Base-by-base conservation (phyloP, 2,888 invertebrate genomes). In the Acanthosepion lycidas region DNA sequence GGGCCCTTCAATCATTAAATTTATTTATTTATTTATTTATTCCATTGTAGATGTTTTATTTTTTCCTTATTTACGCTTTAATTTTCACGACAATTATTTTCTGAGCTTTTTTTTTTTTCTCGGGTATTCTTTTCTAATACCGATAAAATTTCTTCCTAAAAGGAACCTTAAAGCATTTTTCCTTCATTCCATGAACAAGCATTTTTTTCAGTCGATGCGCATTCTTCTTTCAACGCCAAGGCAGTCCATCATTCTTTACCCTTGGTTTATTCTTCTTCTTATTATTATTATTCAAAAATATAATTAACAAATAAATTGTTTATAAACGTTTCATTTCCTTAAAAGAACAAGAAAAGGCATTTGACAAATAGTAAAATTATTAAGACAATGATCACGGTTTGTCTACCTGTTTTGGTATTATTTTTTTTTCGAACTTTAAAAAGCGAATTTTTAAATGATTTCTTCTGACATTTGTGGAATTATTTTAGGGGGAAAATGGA, bases 141-240 rank as follows among this genome's bases (percentile, higher is more conserved):
- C 6, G 49, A 48, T 53, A 28, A 28, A 49, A 49, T 49, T 53
- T 49, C 92, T 92, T 53, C 48, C 42, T n/a, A 28, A 53, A 51
- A 53, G 48, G 92, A n/a, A 92, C 92, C 18, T n/a, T 92, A 92
- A 53, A 92, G 51, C 92, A 51, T 92, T 53, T 92, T 42, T 20
- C 51, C 49, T 92, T 92, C 92, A 12, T 23, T 48, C 28, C 92
- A 28, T 49, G 23, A 92, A 18, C n/a, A 92, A 33, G 91, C 33
- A 48, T 42, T 48, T 53, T 92, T 92, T 28, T 49, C 92, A 92
- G 48, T 53, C 92, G 33, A 78, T 33, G 23, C n/a, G 9, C 33
- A 3, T 78, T 33, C 33, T 78, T 78, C 6, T 12, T 9, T 23
- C 23, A 23, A 23, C 78, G 12, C n/a, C 78, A 78, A 78, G n/a